Base-by-base conservation (phyloP, 2,888 invertebrate genomes). In the Nezara viridula region DNA sequence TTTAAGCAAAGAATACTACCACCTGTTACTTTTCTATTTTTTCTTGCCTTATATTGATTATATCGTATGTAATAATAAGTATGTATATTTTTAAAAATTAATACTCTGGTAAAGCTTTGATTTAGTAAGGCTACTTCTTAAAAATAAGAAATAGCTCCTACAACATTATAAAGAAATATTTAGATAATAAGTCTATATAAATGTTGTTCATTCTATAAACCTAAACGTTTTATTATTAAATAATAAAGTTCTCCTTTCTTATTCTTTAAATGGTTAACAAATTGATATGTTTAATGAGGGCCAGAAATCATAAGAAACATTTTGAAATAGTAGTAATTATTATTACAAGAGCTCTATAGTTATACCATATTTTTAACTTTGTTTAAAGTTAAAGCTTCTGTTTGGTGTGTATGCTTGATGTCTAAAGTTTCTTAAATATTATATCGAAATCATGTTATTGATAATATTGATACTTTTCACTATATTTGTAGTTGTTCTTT, bases 181-280 rank as follows among this genome's bases (percentile, higher is more conserved):
- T 66, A 66, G 66, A 66, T 66, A 32, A 66, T 66, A 66, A 66
- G 66, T 32, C 32, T 66, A 66, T 66, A 19, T 66, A 66, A 16
- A 66, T 66, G 27, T 60, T 60, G 60, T 27, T 60, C 27, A n/a
- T 66, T 66, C 19, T 66, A 32, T 66, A 66, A 32, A 66, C 32
- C 16, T 66, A 21, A 66, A 32, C 16, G 32, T 66, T 32, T 7
- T 16, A 66, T 66, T 66, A 32, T 32, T 66, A 66, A 19, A 32
- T 19, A 32, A 55, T n/a, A 60, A 60, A 2, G 27, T 27, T 12
- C 27, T 32, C 27, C 27, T 27, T 12, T 55, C n/a, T 9, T n/a
- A 60, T 27, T 12, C 27, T 60, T 2, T 66, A 24, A 24, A 60
- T 19, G 60, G 32, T 66, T 32, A 66, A 32, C 14, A 66, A 32